Evolutionary conservation across 2,797 vertebrate species (phyloP).

Genomic region (Eulemur rubriventer): DNA sequence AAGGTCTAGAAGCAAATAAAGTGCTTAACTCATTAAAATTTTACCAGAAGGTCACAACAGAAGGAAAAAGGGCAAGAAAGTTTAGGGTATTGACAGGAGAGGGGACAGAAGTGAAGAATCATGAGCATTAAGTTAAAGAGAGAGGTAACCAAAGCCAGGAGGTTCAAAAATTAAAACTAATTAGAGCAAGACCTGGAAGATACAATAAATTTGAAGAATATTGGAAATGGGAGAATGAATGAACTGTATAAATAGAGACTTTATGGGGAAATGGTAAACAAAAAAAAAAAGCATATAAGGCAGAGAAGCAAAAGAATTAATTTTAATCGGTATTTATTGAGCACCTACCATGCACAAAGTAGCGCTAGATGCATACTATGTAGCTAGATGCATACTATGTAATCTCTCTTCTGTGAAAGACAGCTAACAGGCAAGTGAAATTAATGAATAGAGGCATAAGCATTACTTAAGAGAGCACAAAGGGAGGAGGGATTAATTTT

Average conservation of each 20-base stretch:
- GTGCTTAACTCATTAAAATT: neutral
- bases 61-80: neutral
- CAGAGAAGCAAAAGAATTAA: neutral
- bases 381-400: fast-evolving
- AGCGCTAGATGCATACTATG: fast-evolving
- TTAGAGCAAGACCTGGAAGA: neutral
- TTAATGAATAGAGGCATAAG: neutral
- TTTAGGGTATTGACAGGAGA: neutral
- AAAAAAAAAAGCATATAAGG: neutral
- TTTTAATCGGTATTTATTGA: neutral
- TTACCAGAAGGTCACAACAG: neutral
- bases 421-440: neutral
- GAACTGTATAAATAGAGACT: neutral
- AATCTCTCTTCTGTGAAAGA: neutral
- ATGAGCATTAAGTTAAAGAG: neutral
- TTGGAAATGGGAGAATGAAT: neutral
- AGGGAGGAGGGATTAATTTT: neutral
- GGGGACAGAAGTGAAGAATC: neutral
- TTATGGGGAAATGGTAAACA: neutral
- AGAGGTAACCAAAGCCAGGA: neutral
- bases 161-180: neutral
- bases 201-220: neutral
- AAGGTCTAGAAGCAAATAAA: neutral
- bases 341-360: no score
- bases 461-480: neutral